Evolutionary conservation across 2,888 invertebrate species (phyloP).

Genomic region (Drosophila vallismaia): DNA sequence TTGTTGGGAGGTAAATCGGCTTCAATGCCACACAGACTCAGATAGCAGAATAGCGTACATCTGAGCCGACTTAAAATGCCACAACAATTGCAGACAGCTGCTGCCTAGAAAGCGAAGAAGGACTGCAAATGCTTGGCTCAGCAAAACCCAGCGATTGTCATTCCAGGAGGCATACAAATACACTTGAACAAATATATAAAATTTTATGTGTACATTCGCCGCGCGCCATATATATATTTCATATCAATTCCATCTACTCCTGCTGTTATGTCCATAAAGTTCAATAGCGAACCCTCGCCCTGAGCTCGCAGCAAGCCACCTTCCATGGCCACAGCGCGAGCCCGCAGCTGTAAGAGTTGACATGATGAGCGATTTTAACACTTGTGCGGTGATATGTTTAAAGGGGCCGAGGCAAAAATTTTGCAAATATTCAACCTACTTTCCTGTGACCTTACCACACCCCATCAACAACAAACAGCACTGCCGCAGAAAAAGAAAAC

Average conservation of each 20-base stretch:
- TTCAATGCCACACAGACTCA: constrained; percentile 52
- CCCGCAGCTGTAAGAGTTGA: constrained; percentile 63
- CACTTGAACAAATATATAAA: constrained; percentile 13
- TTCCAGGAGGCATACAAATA: constrained; percentile 24
- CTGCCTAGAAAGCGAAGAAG: constrained; percentile 43
- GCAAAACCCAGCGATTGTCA: constrained; percentile 62
- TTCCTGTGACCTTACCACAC: constrained; percentile 52
- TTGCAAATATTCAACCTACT: constrained; percentile 70
- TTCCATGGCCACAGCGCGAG: constrained; percentile 10
- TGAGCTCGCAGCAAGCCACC: not conserved
- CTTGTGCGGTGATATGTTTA: constrained; percentile 73
- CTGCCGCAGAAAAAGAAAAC: constrained; percentile 18
- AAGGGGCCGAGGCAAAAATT: constrained; percentile 47
- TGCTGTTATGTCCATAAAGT: constrained; percentile 55
- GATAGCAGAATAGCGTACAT: constrained; percentile 8
- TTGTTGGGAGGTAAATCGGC: constrained; percentile 65
- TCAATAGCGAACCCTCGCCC: constrained; percentile 56
- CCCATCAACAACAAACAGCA: constrained; percentile 15
- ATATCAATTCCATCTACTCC: constrained; percentile 21
- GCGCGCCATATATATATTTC: constrained; percentile 11
- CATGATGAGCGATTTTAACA: constrained; percentile 78
- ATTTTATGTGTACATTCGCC: constrained; percentile 13
- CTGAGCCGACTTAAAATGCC: constrained; percentile 74
- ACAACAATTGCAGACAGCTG: constrained; percentile 75
- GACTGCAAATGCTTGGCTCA: constrained; percentile 67